A percentile compares a stretch with the other conserved stretches of the same genome.
These are phyloP conservation scores for Ganaspis sp. DNA, from an alignment of 1,140 invertebrate species.

Conservation along the genomic window DNA sequence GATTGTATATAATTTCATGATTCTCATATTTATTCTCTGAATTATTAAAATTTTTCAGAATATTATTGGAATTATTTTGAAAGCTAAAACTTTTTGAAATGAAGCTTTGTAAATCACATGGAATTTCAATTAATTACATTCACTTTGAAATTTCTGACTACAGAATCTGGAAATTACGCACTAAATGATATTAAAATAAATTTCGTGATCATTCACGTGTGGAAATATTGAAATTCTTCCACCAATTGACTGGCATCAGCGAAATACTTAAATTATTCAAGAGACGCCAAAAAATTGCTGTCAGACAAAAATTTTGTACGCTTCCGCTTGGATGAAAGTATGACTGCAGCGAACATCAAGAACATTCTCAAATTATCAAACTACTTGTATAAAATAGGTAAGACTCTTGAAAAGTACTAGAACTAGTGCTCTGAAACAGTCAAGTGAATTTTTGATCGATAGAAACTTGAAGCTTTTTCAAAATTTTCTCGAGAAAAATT, in stretches of 20 bases:
- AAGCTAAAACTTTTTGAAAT: too few species aligned
- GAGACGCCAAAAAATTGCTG: background rate
- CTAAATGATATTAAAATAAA: background rate
- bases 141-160: too few species aligned
- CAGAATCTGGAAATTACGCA: background rate
- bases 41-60: too few species aligned
- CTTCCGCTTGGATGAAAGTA: background rate
- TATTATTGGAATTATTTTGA: too few species aligned
- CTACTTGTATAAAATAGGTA: background rate
- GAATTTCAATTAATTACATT: too few species aligned
- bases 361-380: conserved; percentile 14
- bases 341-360: background rate
- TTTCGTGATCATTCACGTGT: background rate
- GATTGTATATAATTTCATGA: too few species aligned
- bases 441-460: background rate
- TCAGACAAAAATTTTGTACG: background rate
- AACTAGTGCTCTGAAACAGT: background rate
- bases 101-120: too few species aligned
- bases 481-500: background rate
- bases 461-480: background rate
- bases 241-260: conserved; percentile 4
- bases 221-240: background rate
- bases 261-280: background rate
- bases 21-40: too few species aligned
- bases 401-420: conserved; percentile 5